Evolutionary conservation across 1,140 invertebrate genomes (phyloP).

Genomic region (Cyclina sinensis): DNA sequence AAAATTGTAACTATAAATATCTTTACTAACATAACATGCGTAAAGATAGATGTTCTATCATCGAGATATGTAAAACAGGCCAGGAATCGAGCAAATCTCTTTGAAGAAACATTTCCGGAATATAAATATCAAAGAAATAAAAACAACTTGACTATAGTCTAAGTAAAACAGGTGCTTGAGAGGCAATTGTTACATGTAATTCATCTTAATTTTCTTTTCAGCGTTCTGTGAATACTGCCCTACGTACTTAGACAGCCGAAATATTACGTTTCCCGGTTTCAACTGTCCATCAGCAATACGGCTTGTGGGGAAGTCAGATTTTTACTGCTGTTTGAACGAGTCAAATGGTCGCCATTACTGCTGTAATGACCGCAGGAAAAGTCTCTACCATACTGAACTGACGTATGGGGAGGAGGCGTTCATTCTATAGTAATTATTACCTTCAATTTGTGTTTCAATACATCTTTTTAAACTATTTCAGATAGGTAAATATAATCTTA

Average conservation of each 20-base stretch:
- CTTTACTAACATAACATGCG: too few relatives aligned
- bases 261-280: neutral
- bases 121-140: too few relatives aligned
- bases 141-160: too few relatives aligned
- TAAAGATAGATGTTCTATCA: too few relatives aligned
- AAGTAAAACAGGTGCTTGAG: too few relatives aligned
- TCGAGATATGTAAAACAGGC: too few relatives aligned
- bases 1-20: too few relatives aligned
- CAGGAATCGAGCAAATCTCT: too few relatives aligned
- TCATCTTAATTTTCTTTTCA: neutral
- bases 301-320: conserved; percentile 30
- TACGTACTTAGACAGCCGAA: neutral
- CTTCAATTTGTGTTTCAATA: neutral
- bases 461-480: neutral
- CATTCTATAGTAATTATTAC: conserved; percentile 32
- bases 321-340: conserved; percentile 45
- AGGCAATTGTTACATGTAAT: too few relatives aligned
- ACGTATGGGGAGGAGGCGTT: conserved; percentile 38
- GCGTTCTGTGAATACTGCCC: conserved; percentile 27
- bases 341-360: neutral
- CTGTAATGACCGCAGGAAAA: conserved; percentile 42
- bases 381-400: neutral
- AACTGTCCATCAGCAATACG: conserved; percentile 29
- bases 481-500: neutral
- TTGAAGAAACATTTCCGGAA: too few relatives aligned